Percentiles rank a stretch among this genome's conserved stretches.
phyloP scores from a whole-genome alignment of 2,797 vertebrate species.

The Macroramphosus scolopax region DNA sequence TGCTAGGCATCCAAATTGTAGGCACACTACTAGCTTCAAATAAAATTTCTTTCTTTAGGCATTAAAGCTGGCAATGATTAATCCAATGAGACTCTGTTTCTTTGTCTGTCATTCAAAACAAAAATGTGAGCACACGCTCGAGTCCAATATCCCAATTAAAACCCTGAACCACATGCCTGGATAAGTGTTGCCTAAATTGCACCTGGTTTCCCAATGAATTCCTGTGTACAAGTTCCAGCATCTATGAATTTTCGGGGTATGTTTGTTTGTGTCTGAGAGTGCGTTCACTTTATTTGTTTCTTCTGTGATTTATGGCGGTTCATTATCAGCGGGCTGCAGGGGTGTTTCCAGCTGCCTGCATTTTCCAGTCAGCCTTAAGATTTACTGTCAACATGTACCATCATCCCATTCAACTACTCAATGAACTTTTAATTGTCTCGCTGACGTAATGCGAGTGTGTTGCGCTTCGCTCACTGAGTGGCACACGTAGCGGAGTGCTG shows the following conservation, averaged over 20 bases:
- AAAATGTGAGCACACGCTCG: slow-evolving; percentile 27
- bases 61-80: too few species aligned
- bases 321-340: slow-evolving; percentile 59
- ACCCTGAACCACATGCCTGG: slow-evolving; percentile 18
- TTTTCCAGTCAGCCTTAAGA: slow-evolving; percentile 59
- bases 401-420: slow-evolving; percentile 58
- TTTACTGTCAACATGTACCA: slow-evolving; percentile 64
- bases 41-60: too few species aligned
- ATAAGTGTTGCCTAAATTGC: slow-evolving; percentile 21
- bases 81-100: too few species aligned
- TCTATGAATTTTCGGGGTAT: slow-evolving; percentile 12
- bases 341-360: slow-evolving; percentile 62
- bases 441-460: slow-evolving; percentile 12
- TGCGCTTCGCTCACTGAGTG: slow-evolving; percentile 22
- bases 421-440: slow-evolving; percentile 25
- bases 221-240: slow-evolving; percentile 49
- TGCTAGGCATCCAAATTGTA: too few species aligned
- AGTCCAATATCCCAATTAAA: slow-evolving; percentile 34
- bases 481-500: slow-evolving; percentile 12
- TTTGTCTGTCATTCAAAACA: slow-evolving; percentile 9
- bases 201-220: slow-evolving; percentile 54
- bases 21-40: too few species aligned
- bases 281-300: slow-evolving; percentile 54
- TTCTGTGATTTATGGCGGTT: slow-evolving; percentile 60
- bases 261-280: slow-evolving; percentile 21